Evolutionary conservation across 2,113 vertebrate species (phyloP).

Genomic region (Lynx canadensis): DNA sequence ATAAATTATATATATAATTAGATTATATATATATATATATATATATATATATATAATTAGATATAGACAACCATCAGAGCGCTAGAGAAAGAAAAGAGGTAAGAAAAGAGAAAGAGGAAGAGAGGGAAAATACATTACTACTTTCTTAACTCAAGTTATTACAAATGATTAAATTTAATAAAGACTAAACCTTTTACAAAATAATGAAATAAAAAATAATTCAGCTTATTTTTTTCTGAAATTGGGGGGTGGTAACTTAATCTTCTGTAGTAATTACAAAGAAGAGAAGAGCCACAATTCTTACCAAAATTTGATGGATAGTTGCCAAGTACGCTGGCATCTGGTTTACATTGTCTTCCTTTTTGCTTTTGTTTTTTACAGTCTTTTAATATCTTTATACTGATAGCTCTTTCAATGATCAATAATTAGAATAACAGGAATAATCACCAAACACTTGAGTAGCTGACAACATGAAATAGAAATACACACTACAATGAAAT

Average conservation of each 20-base stretch:
- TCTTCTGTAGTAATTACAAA: not conserved
- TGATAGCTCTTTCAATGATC: not conserved
- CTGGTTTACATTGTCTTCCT: not conserved
- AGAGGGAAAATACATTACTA: not conserved
- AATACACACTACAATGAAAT: not conserved
- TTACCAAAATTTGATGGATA: not conserved
- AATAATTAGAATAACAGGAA: not conserved
- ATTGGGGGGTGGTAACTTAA: not conserved
- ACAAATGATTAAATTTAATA: not conserved
- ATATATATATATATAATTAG: not conserved
- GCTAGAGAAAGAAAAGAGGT: not conserved
- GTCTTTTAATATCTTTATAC: not conserved
- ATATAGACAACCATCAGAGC: not conserved
- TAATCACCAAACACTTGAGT: not conserved
- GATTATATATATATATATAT: no score
- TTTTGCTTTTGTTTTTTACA: not conserved
- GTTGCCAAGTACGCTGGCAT: not conserved
- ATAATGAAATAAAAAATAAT: not conserved
- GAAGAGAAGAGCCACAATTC: no score
- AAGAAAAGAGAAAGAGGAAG: not conserved
- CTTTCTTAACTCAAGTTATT: not conserved
- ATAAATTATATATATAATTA: no score
- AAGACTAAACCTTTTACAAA: not conserved
- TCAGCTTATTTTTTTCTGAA: not conserved
- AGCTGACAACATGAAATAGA: not conserved